Conservation (phyloP, 2,797 vertebrate genomes). For the Capromys pilorides region DNA sequence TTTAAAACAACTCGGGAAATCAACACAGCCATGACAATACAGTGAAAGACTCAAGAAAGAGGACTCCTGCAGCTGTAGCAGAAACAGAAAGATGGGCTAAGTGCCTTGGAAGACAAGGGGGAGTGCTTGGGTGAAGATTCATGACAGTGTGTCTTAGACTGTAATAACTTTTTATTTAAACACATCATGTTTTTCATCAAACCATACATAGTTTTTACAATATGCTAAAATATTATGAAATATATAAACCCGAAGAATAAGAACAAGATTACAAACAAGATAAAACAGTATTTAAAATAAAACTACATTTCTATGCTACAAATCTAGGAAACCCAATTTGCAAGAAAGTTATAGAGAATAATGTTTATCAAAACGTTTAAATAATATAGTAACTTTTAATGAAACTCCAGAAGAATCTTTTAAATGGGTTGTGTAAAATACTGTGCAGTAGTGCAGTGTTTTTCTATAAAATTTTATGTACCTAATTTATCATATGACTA, state of each 20-base stretch:
- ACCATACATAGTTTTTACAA: constrained; percentile 19
- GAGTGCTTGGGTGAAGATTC: background rate
- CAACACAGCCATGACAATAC: background rate
- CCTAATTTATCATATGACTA: background rate
- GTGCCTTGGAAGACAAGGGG: background rate
- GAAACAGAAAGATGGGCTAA: too few species aligned
- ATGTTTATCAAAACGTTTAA: background rate
- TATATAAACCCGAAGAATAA: background rate
- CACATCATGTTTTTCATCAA: background rate
- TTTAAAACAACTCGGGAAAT: background rate
- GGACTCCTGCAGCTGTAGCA: background rate
- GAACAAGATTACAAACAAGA: background rate
- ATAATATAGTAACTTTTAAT: background rate
- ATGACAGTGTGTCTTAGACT: too few species aligned
- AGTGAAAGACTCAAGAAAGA: background rate
- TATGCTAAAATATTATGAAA: background rate
- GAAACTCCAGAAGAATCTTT: background rate
- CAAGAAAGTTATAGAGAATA: background rate
- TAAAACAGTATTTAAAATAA: background rate
- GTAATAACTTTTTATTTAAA: background rate
- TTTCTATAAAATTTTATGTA: background rate
- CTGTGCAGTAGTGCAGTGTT: background rate
- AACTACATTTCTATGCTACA: background rate
- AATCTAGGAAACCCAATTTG: background rate
- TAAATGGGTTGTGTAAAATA: background rate